Evolutionary conservation across 1,140 invertebrate genomes (phyloP).

Genomic region (Lepidotrigona ventralis): DNA sequence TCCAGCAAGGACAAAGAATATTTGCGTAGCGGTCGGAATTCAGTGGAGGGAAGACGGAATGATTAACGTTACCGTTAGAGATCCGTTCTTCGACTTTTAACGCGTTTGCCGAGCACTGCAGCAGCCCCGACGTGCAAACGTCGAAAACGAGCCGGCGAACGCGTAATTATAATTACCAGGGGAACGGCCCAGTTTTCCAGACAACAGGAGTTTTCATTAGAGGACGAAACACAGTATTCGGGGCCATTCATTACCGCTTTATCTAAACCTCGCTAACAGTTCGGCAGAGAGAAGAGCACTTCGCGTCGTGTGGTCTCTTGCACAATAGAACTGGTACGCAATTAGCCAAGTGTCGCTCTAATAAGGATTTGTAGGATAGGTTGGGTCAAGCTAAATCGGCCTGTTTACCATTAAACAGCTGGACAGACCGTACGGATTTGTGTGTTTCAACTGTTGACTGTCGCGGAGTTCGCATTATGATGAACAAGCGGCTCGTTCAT

Average conservation of each 20-base stretch:
- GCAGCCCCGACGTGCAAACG: neutral
- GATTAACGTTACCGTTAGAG: neutral
- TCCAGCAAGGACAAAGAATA: neutral
- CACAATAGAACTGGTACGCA: conserved; percentile 42
- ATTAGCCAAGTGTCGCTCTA: conserved; percentile 64
- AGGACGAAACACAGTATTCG: conserved; percentile 33
- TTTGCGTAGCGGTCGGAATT: neutral
- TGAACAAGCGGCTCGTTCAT: conserved; percentile 3
- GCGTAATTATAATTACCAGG: neutral
- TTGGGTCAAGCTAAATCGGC: conserved; percentile 46
- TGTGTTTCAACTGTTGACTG: neutral
- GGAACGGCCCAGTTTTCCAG: neutral
- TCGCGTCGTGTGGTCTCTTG: conserved; percentile 28
- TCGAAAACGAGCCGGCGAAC: neutral
- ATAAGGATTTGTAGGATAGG: conserved; percentile 60
- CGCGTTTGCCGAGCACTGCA: too few species aligned
- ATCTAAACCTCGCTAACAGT: conserved; percentile 54
- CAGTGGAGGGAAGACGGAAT: too few species aligned
- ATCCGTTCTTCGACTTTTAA: neutral
- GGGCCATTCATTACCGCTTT: conserved; percentile 48
- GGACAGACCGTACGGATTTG: conserved; percentile 19
- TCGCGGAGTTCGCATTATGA: conserved; percentile 7
- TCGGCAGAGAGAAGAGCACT: conserved; percentile 19
- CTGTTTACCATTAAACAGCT: conserved; percentile 53
- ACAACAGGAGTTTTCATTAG: conserved; percentile 37